Base-by-base conservation (phyloP, 2,888 invertebrate species). In the Periphyllus acericola region DNA sequence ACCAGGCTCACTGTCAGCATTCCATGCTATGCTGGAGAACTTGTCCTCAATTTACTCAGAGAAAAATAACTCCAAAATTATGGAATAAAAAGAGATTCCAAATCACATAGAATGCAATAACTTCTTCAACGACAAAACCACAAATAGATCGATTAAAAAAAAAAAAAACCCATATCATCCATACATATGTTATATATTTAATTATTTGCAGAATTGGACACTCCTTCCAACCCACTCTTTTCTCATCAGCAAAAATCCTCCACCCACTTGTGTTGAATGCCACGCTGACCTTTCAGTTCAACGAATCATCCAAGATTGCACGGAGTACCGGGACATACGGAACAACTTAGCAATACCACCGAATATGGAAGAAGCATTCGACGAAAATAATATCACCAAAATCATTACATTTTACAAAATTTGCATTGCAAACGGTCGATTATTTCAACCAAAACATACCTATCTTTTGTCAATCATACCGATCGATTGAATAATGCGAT, bases 61-160 rank as follows among this genome's bases (percentile, higher is more conserved):
- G 76, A 76, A 76, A 52, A 76, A 76, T 17, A 76, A 29, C 34
- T 36, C 34, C 14, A 66, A 32, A 80, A 34, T 4, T 36, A 66
- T 66, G 60, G 36, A 34, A 80, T 25, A 34, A 80, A 80, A 66
- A 80, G 60, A 17, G 66, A 80, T 36, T 21, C 80, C 80, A 34
- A 66, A 80, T 6, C 80, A 66, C 36, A 80, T 60, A 14, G 80
- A 25, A 25, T 60, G 60, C 34, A 79, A 66, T 14, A 66, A 36
- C 4, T 36, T 80, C 19, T 66, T 36, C n/a, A 80, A 80, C 9
- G 11, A 66, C 66, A 34, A 80, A 66, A 36, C 34, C 66, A 60
- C n/a, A 80, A 80, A 80, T 80, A 14, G 19, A 76, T 32, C 5
- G 14, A 17, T 32, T 52, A 5, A 40, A 40, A 19, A 76, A 76